phyloP scores from a whole-genome alignment of 2,113 vertebrate species.

The Mustelus asterias region DNA sequence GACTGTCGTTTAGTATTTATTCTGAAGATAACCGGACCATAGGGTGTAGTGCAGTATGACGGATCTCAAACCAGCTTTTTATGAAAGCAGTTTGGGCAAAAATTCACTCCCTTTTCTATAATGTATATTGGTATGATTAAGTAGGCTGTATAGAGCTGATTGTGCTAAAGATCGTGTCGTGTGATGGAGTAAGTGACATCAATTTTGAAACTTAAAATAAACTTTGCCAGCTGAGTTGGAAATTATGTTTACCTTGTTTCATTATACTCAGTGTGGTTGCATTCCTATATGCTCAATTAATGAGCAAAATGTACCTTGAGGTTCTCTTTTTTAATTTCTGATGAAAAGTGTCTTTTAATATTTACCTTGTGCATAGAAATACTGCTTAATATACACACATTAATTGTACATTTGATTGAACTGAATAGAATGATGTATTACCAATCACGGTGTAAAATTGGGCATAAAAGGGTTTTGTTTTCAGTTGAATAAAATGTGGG shows the following conservation, averaged over 20 bases:
- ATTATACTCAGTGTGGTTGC: background rate
- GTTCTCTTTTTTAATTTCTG: background rate
- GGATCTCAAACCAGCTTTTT: background rate
- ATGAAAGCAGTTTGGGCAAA: background rate
- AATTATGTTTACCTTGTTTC: background rate
- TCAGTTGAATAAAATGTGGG: background rate
- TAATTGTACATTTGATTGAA: background rate
- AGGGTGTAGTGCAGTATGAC: background rate
- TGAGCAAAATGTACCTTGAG: background rate
- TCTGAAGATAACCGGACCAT: background rate
- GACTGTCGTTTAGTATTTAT: background rate
- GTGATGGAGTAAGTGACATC: constrained; percentile 10
- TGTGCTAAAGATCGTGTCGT: background rate
- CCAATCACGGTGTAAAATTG: background rate
- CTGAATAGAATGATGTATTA: background rate
- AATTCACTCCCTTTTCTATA: background rate
- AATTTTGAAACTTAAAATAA: constrained; percentile 18
- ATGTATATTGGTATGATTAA: background rate
- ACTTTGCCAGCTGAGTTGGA: constrained; percentile 8
- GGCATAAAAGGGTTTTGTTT: background rate
- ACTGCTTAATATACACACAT: background rate
- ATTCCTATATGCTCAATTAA: background rate
- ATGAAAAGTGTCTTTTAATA: background rate
- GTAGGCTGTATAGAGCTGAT: constrained; percentile 7
- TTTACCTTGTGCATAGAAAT: background rate